These are phyloP conservation scores for Sylvilagus bachmani DNA, from an alignment of 2,113 vertebrate species.

Conservation along the genomic window DNA sequence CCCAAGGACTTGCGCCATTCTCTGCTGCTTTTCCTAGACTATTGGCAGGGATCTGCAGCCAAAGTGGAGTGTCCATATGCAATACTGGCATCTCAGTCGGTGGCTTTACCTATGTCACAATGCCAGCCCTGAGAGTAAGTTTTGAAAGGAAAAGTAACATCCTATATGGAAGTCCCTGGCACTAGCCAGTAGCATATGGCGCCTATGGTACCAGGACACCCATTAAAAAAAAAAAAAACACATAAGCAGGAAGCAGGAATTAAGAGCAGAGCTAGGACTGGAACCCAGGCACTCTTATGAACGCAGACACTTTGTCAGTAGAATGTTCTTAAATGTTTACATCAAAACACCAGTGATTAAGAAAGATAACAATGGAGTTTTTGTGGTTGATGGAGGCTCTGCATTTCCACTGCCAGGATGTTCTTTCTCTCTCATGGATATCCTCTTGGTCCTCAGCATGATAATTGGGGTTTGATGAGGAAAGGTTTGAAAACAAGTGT, in stretches of 20 bases:
- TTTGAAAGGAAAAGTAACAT: background rate
- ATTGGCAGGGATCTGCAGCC: no score
- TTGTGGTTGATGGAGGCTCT: background rate
- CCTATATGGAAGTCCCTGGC: background rate
- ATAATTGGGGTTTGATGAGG: background rate
- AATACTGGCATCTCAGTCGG: background rate
- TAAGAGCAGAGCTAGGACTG: no score
- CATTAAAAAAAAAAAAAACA: background rate
- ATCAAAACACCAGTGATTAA: background rate
- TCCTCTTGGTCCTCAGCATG: background rate
- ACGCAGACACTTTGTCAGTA: background rate
- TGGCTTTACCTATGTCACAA: no score
- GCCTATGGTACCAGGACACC: background rate
- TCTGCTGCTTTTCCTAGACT: no score
- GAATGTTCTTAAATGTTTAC: background rate
- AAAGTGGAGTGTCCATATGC: no score
- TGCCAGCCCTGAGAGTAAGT: no score
- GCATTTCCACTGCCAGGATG: background rate
- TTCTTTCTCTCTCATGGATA: background rate
- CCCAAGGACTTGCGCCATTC: no score
- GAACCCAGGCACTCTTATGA: no score
- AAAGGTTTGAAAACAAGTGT: background rate
- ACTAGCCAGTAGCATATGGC: background rate
- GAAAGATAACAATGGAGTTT: background rate
- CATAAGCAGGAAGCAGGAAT: no score